A percentile compares a stretch with the other conserved stretches of the same genome.
Evolutionary conservation across 2,113 vertebrate species (phyloP).

Genomic region (Stictonetta naevosa): DNA sequence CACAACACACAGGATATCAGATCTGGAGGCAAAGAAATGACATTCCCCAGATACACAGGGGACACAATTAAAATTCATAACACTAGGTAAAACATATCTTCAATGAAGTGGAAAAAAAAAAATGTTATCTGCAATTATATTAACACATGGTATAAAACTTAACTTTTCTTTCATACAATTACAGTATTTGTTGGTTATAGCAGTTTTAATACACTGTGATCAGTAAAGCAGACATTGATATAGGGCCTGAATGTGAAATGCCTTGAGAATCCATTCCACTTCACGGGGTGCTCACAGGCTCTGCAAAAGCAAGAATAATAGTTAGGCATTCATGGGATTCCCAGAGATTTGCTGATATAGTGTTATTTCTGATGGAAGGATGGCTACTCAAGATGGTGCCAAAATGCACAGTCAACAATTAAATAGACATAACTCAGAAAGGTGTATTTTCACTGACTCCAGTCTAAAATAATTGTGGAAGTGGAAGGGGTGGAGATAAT

Average conservation of each 20-base stretch:
- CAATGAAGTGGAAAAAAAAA: background rate
- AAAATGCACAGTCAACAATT: background rate
- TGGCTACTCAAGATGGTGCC: background rate
- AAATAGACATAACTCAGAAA: background rate
- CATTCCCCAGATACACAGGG: background rate
- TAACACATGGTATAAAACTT: constrained; percentile 40
- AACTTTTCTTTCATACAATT: constrained; percentile 6
- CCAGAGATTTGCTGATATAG: background rate
- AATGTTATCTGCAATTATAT: background rate
- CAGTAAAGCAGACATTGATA: constrained; percentile 4
- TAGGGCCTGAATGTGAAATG: background rate
- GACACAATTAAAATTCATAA: background rate
- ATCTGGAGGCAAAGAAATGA: background rate
- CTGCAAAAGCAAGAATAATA: constrained; percentile 62
- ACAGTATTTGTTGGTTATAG: background rate
- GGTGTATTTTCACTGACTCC: background rate
- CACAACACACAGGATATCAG: background rate
- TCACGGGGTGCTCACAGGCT: background rate
- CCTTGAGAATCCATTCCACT: constrained; percentile 34
- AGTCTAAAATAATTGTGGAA: background rate
- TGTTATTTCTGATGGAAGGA: background rate
- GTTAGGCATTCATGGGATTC: background rate
- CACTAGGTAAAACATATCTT: background rate
- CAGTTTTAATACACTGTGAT: background rate
- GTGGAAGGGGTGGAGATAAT: background rate